A percentile compares a stretch with the other conserved stretches of the same genome.
Evolutionary conservation across 2,888 invertebrate species (phyloP).

Genomic region (Macrosiphum euphorbiae): DNA sequence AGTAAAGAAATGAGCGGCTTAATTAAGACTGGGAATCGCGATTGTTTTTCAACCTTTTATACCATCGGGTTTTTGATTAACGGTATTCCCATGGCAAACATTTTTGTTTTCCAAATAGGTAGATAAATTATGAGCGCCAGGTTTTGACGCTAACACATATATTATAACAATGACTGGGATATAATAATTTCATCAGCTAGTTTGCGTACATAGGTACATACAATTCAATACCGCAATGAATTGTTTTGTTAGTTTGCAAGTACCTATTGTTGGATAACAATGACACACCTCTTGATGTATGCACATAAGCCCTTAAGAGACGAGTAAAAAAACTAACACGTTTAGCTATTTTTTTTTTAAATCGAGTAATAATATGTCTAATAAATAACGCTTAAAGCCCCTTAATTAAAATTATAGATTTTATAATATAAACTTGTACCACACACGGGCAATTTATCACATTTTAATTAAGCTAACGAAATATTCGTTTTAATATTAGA

Average conservation of each 20-base stretch:
- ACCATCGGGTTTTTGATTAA: conserved; percentile 19
- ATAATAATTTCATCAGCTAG: neutral
- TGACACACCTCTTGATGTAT: neutral
- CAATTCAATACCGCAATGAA: neutral
- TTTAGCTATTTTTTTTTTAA: neutral
- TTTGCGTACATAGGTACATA: neutral
- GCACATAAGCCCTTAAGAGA: neutral
- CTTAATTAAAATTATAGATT: neutral
- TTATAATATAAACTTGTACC: neutral
- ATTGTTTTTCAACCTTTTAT: conserved; percentile 39
- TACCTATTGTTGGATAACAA: neutral
- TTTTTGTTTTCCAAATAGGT: conserved; percentile 24
- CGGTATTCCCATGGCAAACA: neutral
- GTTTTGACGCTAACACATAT: neutral
- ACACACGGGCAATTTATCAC: neutral
- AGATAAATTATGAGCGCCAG: neutral
- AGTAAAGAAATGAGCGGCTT: neutral
- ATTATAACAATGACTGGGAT: neutral
- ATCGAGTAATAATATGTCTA: neutral
- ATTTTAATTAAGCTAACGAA: conserved; percentile 14
- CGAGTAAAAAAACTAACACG: neutral
- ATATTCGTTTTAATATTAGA: neutral
- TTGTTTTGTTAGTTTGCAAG: neutral
- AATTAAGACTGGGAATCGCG: conserved; percentile 48
- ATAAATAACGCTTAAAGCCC: neutral